Evolutionary conservation across 1,140 invertebrate species (phyloP).

Genomic region (Drosophila pseudoobscura): DNA sequence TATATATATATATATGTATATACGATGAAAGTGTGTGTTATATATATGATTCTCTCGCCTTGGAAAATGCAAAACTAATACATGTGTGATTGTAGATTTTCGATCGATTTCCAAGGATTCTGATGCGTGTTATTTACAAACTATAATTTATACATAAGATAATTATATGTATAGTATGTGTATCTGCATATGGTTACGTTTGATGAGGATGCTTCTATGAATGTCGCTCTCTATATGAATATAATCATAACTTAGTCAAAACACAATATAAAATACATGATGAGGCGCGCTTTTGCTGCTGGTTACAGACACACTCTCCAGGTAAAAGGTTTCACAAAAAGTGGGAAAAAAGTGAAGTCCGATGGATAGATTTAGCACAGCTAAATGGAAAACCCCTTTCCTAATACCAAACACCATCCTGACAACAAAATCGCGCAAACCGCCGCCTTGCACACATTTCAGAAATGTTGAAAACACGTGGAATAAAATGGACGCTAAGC

Average conservation of each 20-base stretch:
- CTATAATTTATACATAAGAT: slow-evolving; percentile 61
- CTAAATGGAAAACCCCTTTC: slow-evolving; percentile 33
- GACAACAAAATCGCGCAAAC: neutral
- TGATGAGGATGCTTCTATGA: slow-evolving; percentile 61
- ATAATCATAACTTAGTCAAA: slow-evolving; percentile 54
- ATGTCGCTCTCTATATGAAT: slow-evolving; percentile 39
- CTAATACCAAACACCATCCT: neutral
- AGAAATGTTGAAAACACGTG: slow-evolving; percentile 74
- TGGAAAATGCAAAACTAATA: slow-evolving; percentile 80
- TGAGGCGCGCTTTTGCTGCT: slow-evolving; percentile 23
- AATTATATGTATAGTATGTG: slow-evolving; percentile 48
- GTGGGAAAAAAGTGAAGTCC: neutral
- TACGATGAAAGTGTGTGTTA: slow-evolving; percentile 31
- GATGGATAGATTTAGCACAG: slow-evolving; percentile 47
- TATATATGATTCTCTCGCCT: slow-evolving; percentile 44
- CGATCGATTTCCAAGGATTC: slow-evolving; percentile 53
- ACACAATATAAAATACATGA: slow-evolving; percentile 58
- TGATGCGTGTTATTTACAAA: slow-evolving; percentile 72
- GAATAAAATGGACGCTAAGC: slow-evolving; percentile 64
- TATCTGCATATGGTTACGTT: slow-evolving; percentile 48
- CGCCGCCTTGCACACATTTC: slow-evolving; percentile 64
- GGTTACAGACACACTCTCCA: slow-evolving; percentile 28
- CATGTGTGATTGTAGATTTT: slow-evolving; percentile 51
- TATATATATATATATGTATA: slow-evolving; percentile 2
- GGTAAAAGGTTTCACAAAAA: slow-evolving; percentile 27